Percentiles rank a stretch among this genome's conserved stretches.
These are phyloP conservation scores for Eurystomus gularis DNA, from an alignment of 2,113 vertebrate genomes.

Conservation along the genomic window DNA sequence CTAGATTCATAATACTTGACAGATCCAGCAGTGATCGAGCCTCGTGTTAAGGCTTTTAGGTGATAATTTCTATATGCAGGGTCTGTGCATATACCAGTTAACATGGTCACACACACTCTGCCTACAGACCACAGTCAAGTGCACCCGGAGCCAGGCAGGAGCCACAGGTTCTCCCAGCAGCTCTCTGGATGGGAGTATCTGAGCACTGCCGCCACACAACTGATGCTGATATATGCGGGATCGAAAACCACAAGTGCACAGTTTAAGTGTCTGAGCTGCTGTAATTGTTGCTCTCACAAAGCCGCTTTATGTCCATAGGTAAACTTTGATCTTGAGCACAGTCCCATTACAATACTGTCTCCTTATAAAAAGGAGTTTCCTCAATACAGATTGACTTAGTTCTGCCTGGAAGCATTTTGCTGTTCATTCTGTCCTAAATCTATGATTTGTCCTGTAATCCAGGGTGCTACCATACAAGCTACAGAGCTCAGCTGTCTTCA, in stretches of 20 bases:
- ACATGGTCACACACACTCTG: fast-evolving
- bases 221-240: neutral
- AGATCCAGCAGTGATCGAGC: fast-evolving
- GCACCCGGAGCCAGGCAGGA: fast-evolving
- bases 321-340: neutral
- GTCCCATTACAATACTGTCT: neutral
- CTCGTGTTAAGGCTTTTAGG: fast-evolving
- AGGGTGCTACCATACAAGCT: neutral
- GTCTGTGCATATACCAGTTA: fast-evolving
- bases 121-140: fast-evolving
- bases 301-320: neutral
- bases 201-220: fast-evolving
- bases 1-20: fast-evolving
- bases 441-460: neutral
- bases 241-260: neutral
- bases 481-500: neutral
- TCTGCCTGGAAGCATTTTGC: neutral
- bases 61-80: fast-evolving
- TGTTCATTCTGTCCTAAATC: neutral
- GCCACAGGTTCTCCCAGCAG: neutral
- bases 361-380: neutral
- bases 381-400: constrained; percentile 10
- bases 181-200: fast-evolving
- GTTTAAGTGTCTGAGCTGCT: neutral
- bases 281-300: neutral